Evolutionary conservation across 1,140 invertebrate genomes (phyloP).

Genomic region (Macrobrachium rosenbergii): DNA sequence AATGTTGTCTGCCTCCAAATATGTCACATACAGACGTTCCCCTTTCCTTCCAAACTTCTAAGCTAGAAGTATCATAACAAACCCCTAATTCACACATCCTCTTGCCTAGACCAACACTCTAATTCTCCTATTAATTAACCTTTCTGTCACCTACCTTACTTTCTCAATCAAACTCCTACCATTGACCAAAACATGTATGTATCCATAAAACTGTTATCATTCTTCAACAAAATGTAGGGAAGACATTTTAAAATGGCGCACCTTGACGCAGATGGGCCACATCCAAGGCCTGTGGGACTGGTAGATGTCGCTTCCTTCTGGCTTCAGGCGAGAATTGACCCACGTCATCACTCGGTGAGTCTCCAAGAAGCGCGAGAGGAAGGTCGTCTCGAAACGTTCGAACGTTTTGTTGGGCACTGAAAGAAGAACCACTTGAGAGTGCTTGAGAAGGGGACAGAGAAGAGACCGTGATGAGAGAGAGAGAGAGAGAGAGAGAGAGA

Average conservation of each 20-base stretch:
- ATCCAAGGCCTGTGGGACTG: constrained; percentile 73
- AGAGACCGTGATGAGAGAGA: neutral
- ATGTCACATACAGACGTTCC: too few species aligned
- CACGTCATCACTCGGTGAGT: constrained; percentile 67
- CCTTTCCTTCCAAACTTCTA: too few species aligned
- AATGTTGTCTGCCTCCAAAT: too few species aligned
- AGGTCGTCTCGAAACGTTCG: constrained; percentile 34
- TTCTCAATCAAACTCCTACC: too few species aligned
- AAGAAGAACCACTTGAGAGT: neutral
- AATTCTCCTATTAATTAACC: too few species aligned
- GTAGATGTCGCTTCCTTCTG: constrained; percentile 72
- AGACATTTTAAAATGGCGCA: constrained; percentile 59
- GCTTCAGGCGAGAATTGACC: constrained; percentile 73
- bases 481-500: constrained; percentile 1
- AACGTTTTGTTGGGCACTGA: constrained; percentile 70
- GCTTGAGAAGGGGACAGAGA: constrained; percentile 18
- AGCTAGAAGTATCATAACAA: too few species aligned
- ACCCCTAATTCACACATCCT: too few species aligned
- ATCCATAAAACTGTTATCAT: too few species aligned
- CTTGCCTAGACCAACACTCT: too few species aligned
- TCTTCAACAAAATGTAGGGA: neutral
- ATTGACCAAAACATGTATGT: too few species aligned
- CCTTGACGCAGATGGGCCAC: constrained; percentile 73
- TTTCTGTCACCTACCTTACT: too few species aligned
- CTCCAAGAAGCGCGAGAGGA: constrained; percentile 54